phyloP scores from a whole-genome alignment of 2,888 invertebrate genomes.

The Prosapia bicincta region DNA sequence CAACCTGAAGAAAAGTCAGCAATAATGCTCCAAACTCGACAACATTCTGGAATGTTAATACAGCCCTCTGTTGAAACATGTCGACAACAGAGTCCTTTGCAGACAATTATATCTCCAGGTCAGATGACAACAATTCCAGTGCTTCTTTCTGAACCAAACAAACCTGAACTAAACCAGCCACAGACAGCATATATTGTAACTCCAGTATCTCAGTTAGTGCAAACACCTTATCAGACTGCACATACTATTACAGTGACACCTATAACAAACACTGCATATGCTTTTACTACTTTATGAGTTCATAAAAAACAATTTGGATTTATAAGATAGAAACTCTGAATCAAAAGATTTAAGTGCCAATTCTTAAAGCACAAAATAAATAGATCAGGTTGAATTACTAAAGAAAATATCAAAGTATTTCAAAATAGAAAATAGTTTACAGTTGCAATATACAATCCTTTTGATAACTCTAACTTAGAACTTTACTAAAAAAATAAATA shows the following conservation, averaged over 20 bases:
- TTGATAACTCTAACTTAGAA: too few relatives aligned
- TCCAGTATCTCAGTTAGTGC: conserved; percentile 21
- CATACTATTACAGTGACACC: conserved; percentile 15
- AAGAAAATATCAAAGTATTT: too few relatives aligned
- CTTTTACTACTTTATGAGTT: conserved; percentile 15
- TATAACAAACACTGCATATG: conserved; percentile 12
- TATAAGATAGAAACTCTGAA: too few relatives aligned
- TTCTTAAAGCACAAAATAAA: too few relatives aligned
- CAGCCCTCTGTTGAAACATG: not conserved
- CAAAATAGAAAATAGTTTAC: too few relatives aligned
- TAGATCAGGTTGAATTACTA: too few relatives aligned
- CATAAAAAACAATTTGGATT: too few relatives aligned
- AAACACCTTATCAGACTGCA: not conserved
- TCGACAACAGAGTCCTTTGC: not conserved
- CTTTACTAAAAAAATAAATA: too few relatives aligned
- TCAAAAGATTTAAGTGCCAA: too few relatives aligned
- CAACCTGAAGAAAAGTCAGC: not conserved
- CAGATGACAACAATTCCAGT: conserved; percentile 24
- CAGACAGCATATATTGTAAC: conserved; percentile 22
- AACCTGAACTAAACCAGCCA: conserved; percentile 18
- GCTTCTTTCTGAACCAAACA: conserved; percentile 17
- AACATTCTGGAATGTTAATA: not conserved
- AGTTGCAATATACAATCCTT: too few relatives aligned
- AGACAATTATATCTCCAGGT: conserved; percentile 6
- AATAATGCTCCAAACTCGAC: not conserved